phyloP scores from a whole-genome alignment of 2,888 invertebrate species.

The Xestia rhomboidea region DNA sequence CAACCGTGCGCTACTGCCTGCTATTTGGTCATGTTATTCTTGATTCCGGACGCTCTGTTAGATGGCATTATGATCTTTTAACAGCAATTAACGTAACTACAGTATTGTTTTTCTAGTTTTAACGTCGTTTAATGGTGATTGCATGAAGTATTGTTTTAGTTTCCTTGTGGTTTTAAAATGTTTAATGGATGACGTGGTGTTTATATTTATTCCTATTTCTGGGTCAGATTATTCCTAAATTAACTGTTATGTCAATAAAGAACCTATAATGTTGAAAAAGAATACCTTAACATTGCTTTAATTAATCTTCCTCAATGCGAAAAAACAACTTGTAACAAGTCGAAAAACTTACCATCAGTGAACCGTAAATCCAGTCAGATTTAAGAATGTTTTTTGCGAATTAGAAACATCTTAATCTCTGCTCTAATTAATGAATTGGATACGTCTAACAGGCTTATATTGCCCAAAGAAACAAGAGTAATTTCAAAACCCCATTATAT shows the following conservation, averaged over 20 bases:
- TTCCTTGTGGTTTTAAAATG: constrained; percentile 7
- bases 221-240: background rate
- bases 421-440: background rate
- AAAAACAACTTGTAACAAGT: constrained; percentile 19
- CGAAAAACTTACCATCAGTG: constrained; percentile 6
- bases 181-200: background rate
- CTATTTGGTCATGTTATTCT: constrained; percentile 58
- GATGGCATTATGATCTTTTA: constrained; percentile 51
- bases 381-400: background rate
- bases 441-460: background rate
- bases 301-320: background rate
- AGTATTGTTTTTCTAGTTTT: constrained; percentile 24
- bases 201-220: background rate
- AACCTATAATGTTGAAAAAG: constrained; percentile 1
- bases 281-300: background rate
- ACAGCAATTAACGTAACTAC: constrained; percentile 40
- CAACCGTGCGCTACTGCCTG: constrained; percentile 51
- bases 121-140: constrained; percentile 15
- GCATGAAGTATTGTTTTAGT: constrained; percentile 10
- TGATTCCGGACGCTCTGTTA: constrained; percentile 57
- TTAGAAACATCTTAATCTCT: background rate
- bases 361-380: background rate
- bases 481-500: too few relatives aligned
- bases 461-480: background rate
- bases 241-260: background rate